Base-by-base conservation (phyloP, 2,797 vertebrate genomes). In the Hephaestus fuliginosus region DNA sequence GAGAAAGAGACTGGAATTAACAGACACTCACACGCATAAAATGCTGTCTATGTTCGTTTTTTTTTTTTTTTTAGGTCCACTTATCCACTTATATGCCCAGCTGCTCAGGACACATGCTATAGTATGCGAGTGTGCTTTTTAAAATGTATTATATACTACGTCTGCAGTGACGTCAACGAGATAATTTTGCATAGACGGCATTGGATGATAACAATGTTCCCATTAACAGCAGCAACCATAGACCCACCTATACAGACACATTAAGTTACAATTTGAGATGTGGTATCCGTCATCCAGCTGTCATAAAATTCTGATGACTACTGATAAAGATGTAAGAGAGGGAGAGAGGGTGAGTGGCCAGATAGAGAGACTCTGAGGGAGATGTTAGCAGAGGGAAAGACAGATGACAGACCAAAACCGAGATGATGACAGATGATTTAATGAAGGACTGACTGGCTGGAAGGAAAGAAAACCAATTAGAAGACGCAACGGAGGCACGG, bases 351-450 rank as follows among this genome's bases (percentile, higher is more conserved):
- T 13, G 30, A 73, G 70, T 57, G 67, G 43, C 10, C 15, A 69
- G 41, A 71, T 2, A 36, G 22, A 74, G 33, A 56, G 33, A 48
- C 2, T 0, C 7, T 5, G 63, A 25, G 25, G 6, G 52, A 46
- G 64, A 17, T 55, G 88, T 80, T 80, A 79, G 72, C 33, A 20
- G 66, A 80, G 69, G 70, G 57, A 82, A 78, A 89, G 84, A 82
- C 74, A 43, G 69, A 87, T 85, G 85, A 81, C 86, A 87, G 70
- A 81, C 48, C 69, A 71, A 82, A 33, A 80, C 70, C 28, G 3
- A 81, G 83, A 89, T 80, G 84, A 90, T 93, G 92, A 92, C 83
- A 72, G 84, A 94, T 92, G 89, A 88, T 86, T 88, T 91, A 90
- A 93, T 89, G 88, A 93, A 91, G 82, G 87, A 89, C 64, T 78